These are phyloP conservation scores for Tychaedon coryphoeus DNA, from an alignment of 2,113 vertebrate species.

Conservation along the genomic window DNA sequence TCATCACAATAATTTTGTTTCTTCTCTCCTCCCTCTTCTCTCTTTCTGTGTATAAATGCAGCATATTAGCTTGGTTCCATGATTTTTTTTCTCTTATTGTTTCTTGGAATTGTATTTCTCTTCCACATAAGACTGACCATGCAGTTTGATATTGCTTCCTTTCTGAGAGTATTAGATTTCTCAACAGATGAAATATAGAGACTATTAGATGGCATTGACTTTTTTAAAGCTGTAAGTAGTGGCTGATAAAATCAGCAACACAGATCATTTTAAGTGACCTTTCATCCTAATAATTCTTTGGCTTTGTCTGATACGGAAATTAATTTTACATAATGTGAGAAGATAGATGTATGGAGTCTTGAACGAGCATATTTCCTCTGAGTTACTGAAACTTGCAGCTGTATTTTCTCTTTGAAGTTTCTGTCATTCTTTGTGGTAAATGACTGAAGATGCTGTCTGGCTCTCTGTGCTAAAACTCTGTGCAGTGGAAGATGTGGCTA, in stretches of 20 bases:
- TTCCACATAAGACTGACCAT: background rate
- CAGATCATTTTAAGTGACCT: slow-evolving; percentile 25
- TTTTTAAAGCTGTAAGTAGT: background rate
- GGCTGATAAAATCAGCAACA: slow-evolving; percentile 24
- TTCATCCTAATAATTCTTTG: slow-evolving; percentile 29
- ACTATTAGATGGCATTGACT: slow-evolving; percentile 10
- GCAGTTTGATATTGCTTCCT: background rate
- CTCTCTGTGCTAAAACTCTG: background rate
- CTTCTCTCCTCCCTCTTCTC: background rate
- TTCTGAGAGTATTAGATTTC: slow-evolving; percentile 20
- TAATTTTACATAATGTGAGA: slow-evolving; percentile 49
- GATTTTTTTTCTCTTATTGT: slow-evolving; percentile 5
- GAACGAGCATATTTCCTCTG: background rate
- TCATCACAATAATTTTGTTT: slow-evolving; percentile 10
- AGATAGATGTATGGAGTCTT: slow-evolving; percentile 16
- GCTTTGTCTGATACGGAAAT: slow-evolving; percentile 27
- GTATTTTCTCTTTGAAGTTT: background rate
- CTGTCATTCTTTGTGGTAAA: background rate
- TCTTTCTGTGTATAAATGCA: background rate
- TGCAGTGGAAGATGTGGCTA: background rate
- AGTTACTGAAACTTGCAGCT: background rate
- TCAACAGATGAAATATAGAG: background rate
- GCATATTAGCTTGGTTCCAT: background rate
- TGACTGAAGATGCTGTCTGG: background rate
- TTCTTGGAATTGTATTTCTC: slow-evolving; percentile 9